Percentiles rank a stretch among this genome's conserved stretches.
These are phyloP conservation scores for Ditylenchus dipsaci DNA, from an alignment of 1,140 invertebrate genomes.

Conservation along the genomic window DNA sequence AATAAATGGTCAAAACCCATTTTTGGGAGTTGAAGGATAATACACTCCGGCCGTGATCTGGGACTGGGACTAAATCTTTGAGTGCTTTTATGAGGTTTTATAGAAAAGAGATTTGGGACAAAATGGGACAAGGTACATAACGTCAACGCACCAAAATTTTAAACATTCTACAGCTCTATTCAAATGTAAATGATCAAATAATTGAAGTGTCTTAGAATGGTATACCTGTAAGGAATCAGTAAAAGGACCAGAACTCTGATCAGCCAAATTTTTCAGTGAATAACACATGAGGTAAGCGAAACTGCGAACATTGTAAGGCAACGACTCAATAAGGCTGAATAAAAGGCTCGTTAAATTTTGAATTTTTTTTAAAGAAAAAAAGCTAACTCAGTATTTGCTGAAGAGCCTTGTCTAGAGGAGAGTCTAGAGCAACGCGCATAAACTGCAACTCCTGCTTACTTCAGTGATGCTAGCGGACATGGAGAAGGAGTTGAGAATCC, in stretches of 20 bases:
- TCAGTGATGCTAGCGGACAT: no score
- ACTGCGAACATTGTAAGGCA: constrained; percentile 36
- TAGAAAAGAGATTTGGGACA: no score
- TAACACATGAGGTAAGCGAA: constrained; percentile 40
- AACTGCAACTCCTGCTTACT: constrained; percentile 24
- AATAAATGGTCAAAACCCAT: no score
- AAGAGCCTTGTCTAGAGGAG: constrained; percentile 32
- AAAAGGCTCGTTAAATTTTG: not conserved
- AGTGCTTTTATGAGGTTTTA: no score
- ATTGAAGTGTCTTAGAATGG: not conserved
- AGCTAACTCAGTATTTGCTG: constrained; percentile 27
- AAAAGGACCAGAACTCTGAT: constrained; percentile 22
- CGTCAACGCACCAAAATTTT: no score
- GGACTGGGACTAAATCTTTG: not conserved
- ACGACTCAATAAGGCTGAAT: constrained; percentile 23
- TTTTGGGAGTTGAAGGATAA: no score
- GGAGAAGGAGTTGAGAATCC: constrained; percentile 26
- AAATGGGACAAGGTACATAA: no score
- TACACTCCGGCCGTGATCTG: no score
- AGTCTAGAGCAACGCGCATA: constrained; percentile 25
- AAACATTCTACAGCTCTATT: not conserved
- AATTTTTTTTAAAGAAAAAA: not conserved
- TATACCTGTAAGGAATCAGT: constrained; percentile 40
- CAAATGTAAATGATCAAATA: not conserved
- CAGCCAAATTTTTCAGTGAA: constrained; percentile 28